These are phyloP conservation scores for Charanyca ferruginea DNA, from an alignment of 2,888 invertebrate species.

Conservation along the genomic window DNA sequence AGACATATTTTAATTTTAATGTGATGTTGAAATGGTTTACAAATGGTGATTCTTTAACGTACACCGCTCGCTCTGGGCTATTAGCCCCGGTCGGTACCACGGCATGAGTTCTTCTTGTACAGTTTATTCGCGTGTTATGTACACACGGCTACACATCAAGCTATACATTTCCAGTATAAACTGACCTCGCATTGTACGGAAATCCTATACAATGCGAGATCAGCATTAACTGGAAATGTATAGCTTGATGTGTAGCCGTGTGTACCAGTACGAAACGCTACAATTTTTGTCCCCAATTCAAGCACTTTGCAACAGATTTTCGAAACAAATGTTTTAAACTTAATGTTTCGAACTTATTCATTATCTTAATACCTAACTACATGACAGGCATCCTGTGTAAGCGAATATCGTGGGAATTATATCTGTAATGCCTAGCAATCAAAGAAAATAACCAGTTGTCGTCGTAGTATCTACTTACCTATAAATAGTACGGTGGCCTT, in stretches of 20 bases:
- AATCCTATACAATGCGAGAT: no score
- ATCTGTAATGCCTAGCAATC: slow-evolving; percentile 28
- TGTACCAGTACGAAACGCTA: no score
- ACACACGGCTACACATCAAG: no score
- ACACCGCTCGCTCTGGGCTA: no score
- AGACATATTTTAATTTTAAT: not conserved
- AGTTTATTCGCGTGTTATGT: no score
- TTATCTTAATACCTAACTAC: slow-evolving; percentile 25
- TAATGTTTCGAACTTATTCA: slow-evolving; percentile 21
- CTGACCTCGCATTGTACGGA: no score
- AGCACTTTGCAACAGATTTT: slow-evolving; percentile 5
- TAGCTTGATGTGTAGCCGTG: no score
- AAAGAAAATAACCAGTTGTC: slow-evolving; percentile 49
- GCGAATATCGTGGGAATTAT: slow-evolving; percentile 46
- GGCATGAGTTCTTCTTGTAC: not conserved
- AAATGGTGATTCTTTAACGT: not conserved
- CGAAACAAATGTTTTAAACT: slow-evolving; percentile 24
- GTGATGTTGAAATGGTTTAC: not conserved
- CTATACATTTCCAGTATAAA: no score
- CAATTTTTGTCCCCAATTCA: slow-evolving; percentile 5
- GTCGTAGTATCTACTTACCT: not conserved
- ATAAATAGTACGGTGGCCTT: slow-evolving; percentile 33
- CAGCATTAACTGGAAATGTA: no score
- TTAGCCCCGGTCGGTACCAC: no score
- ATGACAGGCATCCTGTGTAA: slow-evolving; percentile 44